Base-by-base conservation (phyloP, 2,113 vertebrate species). In the Oceanites oceanicus region DNA sequence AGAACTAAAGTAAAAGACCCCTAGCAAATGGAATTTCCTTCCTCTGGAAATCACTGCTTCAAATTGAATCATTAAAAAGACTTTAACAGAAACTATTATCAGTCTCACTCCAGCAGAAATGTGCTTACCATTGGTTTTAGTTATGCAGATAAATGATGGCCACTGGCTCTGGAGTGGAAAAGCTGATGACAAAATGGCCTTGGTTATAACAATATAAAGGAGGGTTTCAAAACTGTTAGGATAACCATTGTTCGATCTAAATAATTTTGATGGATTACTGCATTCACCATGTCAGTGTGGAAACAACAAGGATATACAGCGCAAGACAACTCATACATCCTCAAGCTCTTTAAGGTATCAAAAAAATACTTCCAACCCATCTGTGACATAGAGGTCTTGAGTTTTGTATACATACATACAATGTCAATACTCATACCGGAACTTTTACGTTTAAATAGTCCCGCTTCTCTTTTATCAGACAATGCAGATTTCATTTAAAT, bases 51-150 rank as follows among this genome's bases (percentile, higher is more conserved):
- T 73, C 49, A 75, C 34, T 79, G 47, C n/a, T 94, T 87, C 45
- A 93, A 72, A 95, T 5, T 68, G 94, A 95, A 90, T 92, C 79
- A 92, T 95, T 96, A 93, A 95, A 92, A 96, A 96, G 85, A 71
- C 71, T 68, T 92, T 92, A 95, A 66, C 13, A 88, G 70, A 67
- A 94, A 59, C 59, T 50, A 85, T 96, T 95, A 92, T 88, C 63
- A 70, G 52, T 45, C 67, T 92, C 86, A 94, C 40, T 87, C 47
- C 70, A 27, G 32, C 71, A 97, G 63, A 95, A 96, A 93, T 90
- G 83, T 92, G 71, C 78, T 97, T 86, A 97, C 66, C 40, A 76
- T 50, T 91, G 84, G 29, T 71, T 86, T 97, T 81, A 71, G 32
- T 87, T 96, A 94, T 63, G 77, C 86, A 90, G 66, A 93, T 78